These are phyloP conservation scores for Simalia tracyae DNA, from an alignment of 2,797 vertebrate genomes.

Conservation along the genomic window DNA sequence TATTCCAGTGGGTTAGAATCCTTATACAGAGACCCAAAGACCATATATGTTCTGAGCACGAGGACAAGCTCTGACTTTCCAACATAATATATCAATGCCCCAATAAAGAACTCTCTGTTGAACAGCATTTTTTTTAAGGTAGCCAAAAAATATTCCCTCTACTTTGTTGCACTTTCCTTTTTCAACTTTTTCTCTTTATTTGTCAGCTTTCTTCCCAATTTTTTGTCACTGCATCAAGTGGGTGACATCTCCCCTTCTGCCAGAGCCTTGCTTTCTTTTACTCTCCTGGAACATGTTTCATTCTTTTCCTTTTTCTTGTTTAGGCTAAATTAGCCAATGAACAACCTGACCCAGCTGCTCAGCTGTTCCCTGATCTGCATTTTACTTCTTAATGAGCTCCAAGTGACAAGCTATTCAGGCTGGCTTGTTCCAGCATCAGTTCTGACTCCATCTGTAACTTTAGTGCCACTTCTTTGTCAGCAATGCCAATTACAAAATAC, in stretches of 20 bases:
- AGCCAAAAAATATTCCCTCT: conserved; percentile 46
- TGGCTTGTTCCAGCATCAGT: conserved; percentile 75
- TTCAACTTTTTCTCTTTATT: conserved; percentile 53
- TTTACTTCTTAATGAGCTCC: conserved; percentile 76
- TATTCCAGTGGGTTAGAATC: neutral
- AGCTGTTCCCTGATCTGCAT: conserved; percentile 76
- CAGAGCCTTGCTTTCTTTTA: conserved; percentile 70
- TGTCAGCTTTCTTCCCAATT: conserved; percentile 68
- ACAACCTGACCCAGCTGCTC: conserved; percentile 76
- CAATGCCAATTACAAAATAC: conserved; percentile 75
- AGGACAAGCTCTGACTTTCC: neutral
- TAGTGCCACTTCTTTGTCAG: conserved; percentile 75
- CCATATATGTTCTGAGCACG: neutral
- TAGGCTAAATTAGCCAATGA: conserved; percentile 76
- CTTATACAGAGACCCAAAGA: neutral
- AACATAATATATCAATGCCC: neutral
- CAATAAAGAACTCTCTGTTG: conserved; percentile 47
- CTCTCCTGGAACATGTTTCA: conserved; percentile 74
- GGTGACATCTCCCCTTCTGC: conserved; percentile 73
- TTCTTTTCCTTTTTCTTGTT: conserved; percentile 74
- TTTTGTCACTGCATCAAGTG: conserved; percentile 72
- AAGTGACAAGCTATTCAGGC: conserved; percentile 76
- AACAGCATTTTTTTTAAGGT: conserved; percentile 54
- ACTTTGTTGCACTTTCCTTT: conserved; percentile 35
- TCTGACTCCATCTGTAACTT: conserved; percentile 77